phyloP scores from a whole-genome alignment of 2,797 vertebrate species.

The Melopsittacus undulatus region DNA sequence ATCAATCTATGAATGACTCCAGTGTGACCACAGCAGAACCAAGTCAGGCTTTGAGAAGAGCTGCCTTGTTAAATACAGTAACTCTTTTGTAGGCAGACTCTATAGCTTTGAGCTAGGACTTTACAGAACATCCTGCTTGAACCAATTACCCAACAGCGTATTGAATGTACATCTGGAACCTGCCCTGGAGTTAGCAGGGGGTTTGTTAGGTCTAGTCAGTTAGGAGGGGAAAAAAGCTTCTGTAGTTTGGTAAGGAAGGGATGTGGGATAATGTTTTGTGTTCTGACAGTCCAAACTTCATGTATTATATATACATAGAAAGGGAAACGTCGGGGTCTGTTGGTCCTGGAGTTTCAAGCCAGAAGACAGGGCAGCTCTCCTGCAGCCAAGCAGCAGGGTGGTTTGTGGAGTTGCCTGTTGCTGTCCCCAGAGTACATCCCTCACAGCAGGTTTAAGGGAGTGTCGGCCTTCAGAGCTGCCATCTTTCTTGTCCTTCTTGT shows the following conservation, averaged over 20 bases:
- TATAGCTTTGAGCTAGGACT: background rate
- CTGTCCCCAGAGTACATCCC: background rate
- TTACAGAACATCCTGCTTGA: background rate
- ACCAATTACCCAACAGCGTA: background rate
- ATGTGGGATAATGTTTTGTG: background rate
- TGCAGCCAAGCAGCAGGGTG: background rate
- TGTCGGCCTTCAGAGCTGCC: background rate
- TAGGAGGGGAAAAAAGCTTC: background rate
- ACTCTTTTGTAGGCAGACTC: background rate
- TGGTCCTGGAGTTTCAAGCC: background rate
- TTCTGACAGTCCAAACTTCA: background rate
- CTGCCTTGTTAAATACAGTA: background rate
- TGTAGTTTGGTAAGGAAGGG: background rate
- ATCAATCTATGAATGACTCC: background rate
- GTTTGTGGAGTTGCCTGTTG: background rate
- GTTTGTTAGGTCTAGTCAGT: background rate
- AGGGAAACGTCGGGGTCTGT: background rate
- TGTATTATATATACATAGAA: background rate
- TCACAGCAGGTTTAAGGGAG: background rate
- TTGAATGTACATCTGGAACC: background rate
- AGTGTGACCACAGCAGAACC: background rate
- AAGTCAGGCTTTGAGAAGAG: background rate
- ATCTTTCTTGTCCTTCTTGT: background rate
- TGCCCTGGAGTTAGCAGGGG: background rate
- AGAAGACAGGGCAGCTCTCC: background rate